A percentile compares a stretch with the other conserved stretches of the same genome.
Evolutionary conservation across 2,797 vertebrate species (phyloP).

Genomic region (Coilia nasus): DNA sequence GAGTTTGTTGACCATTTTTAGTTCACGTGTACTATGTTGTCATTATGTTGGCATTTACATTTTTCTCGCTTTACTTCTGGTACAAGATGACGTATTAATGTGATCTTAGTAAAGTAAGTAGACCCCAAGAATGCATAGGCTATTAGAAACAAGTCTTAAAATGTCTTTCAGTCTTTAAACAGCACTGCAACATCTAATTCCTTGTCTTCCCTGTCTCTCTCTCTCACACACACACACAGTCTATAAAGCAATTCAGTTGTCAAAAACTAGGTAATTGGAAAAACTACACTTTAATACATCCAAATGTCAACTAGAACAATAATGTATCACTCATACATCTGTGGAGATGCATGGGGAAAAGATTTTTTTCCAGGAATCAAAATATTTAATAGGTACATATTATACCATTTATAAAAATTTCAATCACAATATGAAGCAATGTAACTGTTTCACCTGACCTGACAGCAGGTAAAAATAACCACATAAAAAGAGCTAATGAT

Average conservation of each 20-base stretch:
- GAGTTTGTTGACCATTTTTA: too few relatives aligned
- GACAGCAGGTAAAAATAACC: slow-evolving; percentile 77
- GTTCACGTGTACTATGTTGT: too few relatives aligned
- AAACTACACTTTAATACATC: background rate
- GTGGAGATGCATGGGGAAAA: background rate
- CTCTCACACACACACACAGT: too few relatives aligned
- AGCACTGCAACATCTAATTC: too few relatives aligned
- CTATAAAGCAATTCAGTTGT: background rate
- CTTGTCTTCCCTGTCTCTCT: too few relatives aligned
- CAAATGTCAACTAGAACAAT: background rate
- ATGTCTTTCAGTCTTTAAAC: too few relatives aligned
- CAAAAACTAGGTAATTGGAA: background rate
- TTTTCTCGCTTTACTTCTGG: too few relatives aligned
- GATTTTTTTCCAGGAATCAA: slow-evolving; percentile 85
- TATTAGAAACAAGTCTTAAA: too few relatives aligned
- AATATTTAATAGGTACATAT: slow-evolving; percentile 99
- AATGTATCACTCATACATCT: slow-evolving; percentile 24
- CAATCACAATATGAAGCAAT: slow-evolving; percentile 97
- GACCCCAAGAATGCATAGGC: too few relatives aligned
- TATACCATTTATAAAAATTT: slow-evolving; percentile 99
- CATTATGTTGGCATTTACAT: too few relatives aligned
- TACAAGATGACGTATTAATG: too few relatives aligned
- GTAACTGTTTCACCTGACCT: slow-evolving; percentile 85
- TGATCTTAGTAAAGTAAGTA: too few relatives aligned
- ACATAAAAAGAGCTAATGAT: slow-evolving; percentile 85